phyloP scores from a whole-genome alignment of 2,113 vertebrate genomes.

The Ochotona princeps region DNA sequence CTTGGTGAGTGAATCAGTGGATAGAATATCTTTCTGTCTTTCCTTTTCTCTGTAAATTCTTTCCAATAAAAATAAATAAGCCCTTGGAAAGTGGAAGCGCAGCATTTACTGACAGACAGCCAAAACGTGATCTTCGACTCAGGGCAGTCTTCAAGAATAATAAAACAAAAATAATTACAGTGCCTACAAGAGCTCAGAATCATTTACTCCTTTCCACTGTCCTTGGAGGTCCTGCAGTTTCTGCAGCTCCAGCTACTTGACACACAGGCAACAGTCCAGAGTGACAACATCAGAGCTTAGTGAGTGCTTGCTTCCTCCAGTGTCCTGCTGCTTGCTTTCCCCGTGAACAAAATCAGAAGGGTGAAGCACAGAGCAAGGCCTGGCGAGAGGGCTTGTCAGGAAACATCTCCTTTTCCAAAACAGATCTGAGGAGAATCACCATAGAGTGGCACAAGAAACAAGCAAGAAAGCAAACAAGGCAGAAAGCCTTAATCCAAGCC shows the following conservation, averaged over 20 bases:
- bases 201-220: not conserved
- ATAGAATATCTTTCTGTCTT: too few relatives aligned
- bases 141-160: slow-evolving; percentile 5
- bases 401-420: slow-evolving; percentile 33
- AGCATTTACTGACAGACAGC: not conserved
- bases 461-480: not conserved
- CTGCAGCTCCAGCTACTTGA: not conserved
- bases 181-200: not conserved
- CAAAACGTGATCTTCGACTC: not conserved
- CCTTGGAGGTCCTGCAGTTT: not conserved
- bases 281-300: not conserved
- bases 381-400: not conserved
- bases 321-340: slow-evolving; percentile 16
- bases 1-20: too few relatives aligned
- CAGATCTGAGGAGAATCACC: slow-evolving; percentile 12
- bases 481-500: slow-evolving; percentile 12
- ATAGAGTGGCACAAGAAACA: not conserved
- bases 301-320: not conserved
- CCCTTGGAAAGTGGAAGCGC: too few relatives aligned
- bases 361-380: not conserved
- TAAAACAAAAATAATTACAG: slow-evolving; percentile 28
- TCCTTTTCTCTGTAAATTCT: too few relatives aligned
- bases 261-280: not conserved
- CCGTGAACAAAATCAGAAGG: slow-evolving; percentile 7
- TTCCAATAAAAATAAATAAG: too few relatives aligned